Conservation (phyloP, 2,797 vertebrate genomes). For the Anabacerthia variegaticeps region DNA sequence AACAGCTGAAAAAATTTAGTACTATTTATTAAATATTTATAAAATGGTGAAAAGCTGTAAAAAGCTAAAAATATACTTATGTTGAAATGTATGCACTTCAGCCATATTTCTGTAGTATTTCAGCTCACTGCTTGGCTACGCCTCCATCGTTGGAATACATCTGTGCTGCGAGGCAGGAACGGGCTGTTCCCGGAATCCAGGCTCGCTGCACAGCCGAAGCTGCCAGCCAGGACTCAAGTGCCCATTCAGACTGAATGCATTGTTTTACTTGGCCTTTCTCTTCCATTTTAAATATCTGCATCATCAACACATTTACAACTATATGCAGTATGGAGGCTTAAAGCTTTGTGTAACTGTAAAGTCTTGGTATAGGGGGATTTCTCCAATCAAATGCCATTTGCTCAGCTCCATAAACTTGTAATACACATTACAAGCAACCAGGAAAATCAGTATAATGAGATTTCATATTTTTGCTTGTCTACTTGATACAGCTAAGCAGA, state of each 20-base stretch:
- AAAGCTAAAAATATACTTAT: neutral
- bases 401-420: neutral
- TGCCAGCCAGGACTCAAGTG: neutral
- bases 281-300: neutral
- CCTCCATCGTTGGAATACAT: rapidly evolving
- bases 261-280: neutral
- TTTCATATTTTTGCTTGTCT: neutral
- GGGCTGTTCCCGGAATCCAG: neutral
- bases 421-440: neutral
- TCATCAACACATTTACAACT: rapidly evolving
- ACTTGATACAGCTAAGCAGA: neutral
- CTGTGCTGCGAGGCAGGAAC: neutral
- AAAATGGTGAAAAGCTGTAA: conserved; percentile 3
- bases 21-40: conserved; percentile 38
- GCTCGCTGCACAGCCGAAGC: neutral
- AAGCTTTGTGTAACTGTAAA: neutral
- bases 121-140: neutral
- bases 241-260: rapidly evolving
- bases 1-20: neutral
- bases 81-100: neutral
- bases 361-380: neutral
- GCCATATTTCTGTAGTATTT: neutral
- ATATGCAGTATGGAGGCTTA: rapidly evolving
- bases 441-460: neutral
- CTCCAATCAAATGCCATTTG: neutral